Evolutionary conservation across 2,888 invertebrate species (phyloP), one percentile per base, ranked within the genome.

Genomic region (Shargacucullia verbasci): DNA sequence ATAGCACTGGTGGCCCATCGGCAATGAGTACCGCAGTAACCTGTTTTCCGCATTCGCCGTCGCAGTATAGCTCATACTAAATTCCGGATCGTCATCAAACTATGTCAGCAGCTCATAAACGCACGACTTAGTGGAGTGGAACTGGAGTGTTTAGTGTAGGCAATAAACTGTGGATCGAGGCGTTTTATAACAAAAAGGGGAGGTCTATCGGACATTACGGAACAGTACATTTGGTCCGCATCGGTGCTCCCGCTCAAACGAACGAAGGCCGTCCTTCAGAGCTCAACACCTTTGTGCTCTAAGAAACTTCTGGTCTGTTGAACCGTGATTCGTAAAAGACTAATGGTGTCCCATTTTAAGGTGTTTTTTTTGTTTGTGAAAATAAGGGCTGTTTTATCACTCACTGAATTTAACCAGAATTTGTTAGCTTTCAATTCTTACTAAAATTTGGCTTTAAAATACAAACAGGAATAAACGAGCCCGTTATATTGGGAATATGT

Each of bases 261-360:
- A 64, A 48, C 57, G 60, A 46, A 52, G 49, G 40, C 57, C 48
- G 46, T 59, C 76, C 65, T 63, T 65, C 70, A 66, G 59, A 68
- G 73, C 62, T 73, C 76, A 76, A 79, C 83, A 85, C 86, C 86
- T 86, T 87, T 87, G 85, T 84, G 78, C 83, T 78, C 78, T 72
- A 76, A 66, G 64, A 59, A 76, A 57, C 61, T 86, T 85, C 85
- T 85, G 83, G 77, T 82, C 83, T 80, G 75, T 59, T 84, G 83
- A 77, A 79, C 82, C 76, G 82, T 78, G 81, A 83, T 84, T 85
- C 78, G 81, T 80, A 81, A 82, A 80, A 83, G 84, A 62, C 76
- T 89, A 89, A 88, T 88, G 88, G 85, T 69, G 65, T 82, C 78
- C 76, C 78, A 78, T 64, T 69, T 71, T 62, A 61, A 64, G 47